phyloP scores from a whole-genome alignment of 1,140 invertebrate genomes.

The Oedothorax gibbosus region DNA sequence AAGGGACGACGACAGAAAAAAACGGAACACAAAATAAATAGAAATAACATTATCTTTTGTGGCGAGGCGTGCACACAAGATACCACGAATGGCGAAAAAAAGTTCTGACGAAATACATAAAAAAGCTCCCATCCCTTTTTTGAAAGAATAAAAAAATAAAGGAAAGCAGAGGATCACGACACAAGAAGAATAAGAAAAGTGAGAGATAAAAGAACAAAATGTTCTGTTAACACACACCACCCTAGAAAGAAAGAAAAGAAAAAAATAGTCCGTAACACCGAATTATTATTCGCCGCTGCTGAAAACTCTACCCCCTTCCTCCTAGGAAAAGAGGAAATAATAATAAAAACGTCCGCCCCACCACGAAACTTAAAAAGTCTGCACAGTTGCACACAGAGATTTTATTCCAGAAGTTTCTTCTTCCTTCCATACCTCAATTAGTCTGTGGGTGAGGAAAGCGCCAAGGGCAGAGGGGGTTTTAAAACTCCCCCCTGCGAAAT shows the following conservation, averaged over 20 bases:
- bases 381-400: too few species aligned
- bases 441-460: background rate
- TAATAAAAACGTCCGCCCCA: background rate
- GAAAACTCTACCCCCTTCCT: too few species aligned
- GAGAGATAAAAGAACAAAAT: constrained; percentile 45
- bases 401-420: too few species aligned
- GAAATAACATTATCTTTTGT: constrained; percentile 50
- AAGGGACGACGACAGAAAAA: constrained; percentile 5
- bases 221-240: constrained; percentile 4
- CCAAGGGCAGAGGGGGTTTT: constrained; percentile 21
- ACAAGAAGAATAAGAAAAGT: constrained; percentile 12
- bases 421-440: constrained; percentile 33
- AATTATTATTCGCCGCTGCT: constrained; percentile 31
- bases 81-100: constrained; percentile 11
- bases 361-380: background rate
- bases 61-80: constrained; percentile 6
- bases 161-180: constrained; percentile 8
- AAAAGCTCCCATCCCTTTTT: too few species aligned
- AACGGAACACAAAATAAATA: background rate
- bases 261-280: background rate
- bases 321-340: background rate
- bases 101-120: background rate
- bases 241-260: constrained; percentile 5
- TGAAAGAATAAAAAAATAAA: too few species aligned
- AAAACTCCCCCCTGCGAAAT: constrained; percentile 7